These are phyloP conservation scores for Rhopalosiphum nymphaeae DNA, from an alignment of 2,888 invertebrate genomes.

Conservation along the genomic window DNA sequence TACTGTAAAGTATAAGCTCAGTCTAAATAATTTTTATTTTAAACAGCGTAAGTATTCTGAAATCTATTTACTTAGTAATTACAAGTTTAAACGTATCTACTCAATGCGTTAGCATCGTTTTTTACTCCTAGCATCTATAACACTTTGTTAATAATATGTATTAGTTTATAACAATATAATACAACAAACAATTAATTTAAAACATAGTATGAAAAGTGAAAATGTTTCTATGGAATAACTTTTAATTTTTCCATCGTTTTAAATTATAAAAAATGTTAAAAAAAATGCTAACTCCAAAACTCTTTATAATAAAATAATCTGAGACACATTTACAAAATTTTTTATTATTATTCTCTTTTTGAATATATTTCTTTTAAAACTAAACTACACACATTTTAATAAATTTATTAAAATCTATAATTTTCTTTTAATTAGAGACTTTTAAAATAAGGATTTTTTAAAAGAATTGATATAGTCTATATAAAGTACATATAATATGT, in stretches of 20 bases:
- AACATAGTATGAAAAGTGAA: not conserved
- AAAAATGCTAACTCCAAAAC: not conserved
- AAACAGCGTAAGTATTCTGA: not conserved
- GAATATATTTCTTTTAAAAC: not conserved
- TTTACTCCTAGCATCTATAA: not conserved
- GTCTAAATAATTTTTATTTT: not conserved
- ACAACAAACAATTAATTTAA: not conserved
- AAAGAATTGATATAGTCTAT: not conserved
- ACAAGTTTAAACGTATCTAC: not conserved
- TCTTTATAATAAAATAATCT: not conserved
- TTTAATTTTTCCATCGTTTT: not conserved
- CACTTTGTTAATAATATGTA: too few species aligned
- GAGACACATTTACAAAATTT: not conserved
- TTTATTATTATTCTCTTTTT: not conserved
- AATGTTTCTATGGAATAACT: not conserved
- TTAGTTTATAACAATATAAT: not conserved
- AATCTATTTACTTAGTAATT: not conserved
- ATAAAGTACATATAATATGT: not conserved
- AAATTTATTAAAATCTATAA: not conserved
- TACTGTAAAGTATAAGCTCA: not conserved
- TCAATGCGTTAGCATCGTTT: not conserved
- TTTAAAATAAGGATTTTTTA: not conserved
- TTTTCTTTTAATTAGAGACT: not conserved
- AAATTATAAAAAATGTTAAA: not conserved
- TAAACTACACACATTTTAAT: not conserved